Evolutionary conservation across 2,113 vertebrate species (phyloP).

Genomic region (Stigmatopora nigra): DNA sequence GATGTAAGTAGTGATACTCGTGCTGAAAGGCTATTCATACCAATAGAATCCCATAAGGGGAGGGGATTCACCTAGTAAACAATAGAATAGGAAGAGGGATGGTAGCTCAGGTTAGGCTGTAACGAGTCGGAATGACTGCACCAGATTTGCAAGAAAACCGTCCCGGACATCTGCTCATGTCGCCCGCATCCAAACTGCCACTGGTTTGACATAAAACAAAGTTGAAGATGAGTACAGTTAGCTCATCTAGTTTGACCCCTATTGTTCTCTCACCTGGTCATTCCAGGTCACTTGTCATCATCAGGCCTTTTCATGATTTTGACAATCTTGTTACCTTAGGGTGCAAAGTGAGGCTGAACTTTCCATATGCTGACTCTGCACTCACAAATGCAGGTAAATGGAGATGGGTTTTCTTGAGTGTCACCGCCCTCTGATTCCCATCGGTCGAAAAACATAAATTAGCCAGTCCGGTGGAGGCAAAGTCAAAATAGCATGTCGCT

Average conservation of each 20-base stretch:
- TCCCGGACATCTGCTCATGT: too few species aligned
- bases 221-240: conserved; percentile 52
- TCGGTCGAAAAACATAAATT: conserved; percentile 13
- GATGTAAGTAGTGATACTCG: too few species aligned
- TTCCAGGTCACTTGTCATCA: conserved; percentile 28
- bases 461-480: conserved; percentile 7
- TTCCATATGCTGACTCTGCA: background rate
- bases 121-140: too few species aligned
- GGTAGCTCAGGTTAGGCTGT: too few species aligned
- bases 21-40: too few species aligned
- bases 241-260: conserved; percentile 30
- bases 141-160: too few species aligned
- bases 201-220: conserved; percentile 30
- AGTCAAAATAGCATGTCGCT: conserved; percentile 27
- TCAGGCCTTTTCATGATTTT: conserved; percentile 31
- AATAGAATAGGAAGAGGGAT: too few species aligned
- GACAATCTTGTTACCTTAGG: conserved; percentile 13
- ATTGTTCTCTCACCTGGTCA: conserved; percentile 20
- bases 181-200: too few species aligned
- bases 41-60: too few species aligned
- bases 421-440: conserved; percentile 11
- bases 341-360: conserved; percentile 14
- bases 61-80: too few species aligned
- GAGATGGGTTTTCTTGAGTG: conserved; percentile 32
- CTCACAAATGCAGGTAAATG: background rate